phyloP scores from a whole-genome alignment of 2,797 vertebrate species.

The Diplodus sargus region DNA sequence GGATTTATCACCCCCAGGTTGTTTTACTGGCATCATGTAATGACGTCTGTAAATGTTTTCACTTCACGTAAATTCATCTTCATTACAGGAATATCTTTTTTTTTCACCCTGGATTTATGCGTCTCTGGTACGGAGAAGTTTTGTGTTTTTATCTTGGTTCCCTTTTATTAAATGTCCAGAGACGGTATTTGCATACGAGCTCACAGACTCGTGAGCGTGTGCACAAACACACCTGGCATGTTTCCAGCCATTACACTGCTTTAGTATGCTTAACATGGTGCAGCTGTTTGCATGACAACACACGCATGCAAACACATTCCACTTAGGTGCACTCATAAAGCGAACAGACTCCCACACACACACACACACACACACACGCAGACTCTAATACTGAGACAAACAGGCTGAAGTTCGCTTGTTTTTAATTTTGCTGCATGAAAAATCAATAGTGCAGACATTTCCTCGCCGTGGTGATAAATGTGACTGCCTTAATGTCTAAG shows the following conservation, averaged over 20 bases:
- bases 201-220: constrained; percentile 1
- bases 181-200: constrained; percentile 8
- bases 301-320: constrained; percentile 49
- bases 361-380: not conserved
- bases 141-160: not conserved
- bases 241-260: constrained; percentile 46
- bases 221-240: constrained; percentile 46
- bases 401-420: not conserved
- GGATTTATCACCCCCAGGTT: not conserved
- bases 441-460: constrained; percentile 25
- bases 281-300: constrained; percentile 64
- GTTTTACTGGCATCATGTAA: constrained; percentile 10
- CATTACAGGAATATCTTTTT: not conserved
- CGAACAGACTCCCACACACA: not conserved
- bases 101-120: not conserved
- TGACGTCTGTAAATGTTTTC: constrained; percentile 24
- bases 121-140: not conserved
- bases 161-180: not conserved
- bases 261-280: constrained; percentile 28
- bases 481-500: not conserved
- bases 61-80: constrained; percentile 9
- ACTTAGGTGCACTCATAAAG: constrained; percentile 35
- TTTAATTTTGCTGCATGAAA: constrained; percentile 40
- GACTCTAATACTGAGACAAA: constrained; percentile 6
- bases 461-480: constrained; percentile 20